These are phyloP conservation scores for Donacobius atricapilla DNA, from an alignment of 2,113 vertebrate species.

Conservation along the genomic window DNA sequence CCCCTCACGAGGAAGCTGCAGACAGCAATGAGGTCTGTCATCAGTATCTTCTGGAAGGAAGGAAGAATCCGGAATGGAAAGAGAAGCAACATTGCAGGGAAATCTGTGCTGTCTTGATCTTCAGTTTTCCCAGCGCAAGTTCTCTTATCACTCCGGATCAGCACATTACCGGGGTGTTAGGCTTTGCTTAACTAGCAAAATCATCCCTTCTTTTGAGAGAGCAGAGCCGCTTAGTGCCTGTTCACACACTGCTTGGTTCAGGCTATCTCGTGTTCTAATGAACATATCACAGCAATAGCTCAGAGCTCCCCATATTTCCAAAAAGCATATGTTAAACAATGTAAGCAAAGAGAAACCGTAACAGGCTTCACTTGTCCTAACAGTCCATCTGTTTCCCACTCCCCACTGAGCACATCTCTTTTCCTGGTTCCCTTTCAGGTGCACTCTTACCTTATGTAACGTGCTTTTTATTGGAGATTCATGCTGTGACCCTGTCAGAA, in stretches of 20 bases:
- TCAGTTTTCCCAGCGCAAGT: background rate
- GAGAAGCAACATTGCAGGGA: background rate
- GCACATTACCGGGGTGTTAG: background rate
- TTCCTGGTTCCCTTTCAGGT: slow-evolving; percentile 75
- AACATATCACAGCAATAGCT: slow-evolving; percentile 73
- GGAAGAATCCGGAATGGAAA: background rate
- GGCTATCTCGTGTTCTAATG: slow-evolving; percentile 48
- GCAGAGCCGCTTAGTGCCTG: background rate
- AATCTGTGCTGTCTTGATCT: accelerated
- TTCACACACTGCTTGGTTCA: background rate
- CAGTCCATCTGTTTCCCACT: slow-evolving; percentile 78
- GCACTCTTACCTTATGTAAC: slow-evolving; percentile 76
- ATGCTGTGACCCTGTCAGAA: slow-evolving; percentile 83
- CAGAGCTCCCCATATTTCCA: slow-evolving; percentile 52
- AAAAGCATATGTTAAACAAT: slow-evolving; percentile 75
- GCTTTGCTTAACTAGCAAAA: background rate
- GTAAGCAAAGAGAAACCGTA: slow-evolving; percentile 63
- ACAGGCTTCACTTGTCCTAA: slow-evolving; percentile 74
- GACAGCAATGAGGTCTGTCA: background rate
- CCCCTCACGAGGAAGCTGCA: background rate
- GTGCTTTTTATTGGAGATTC: slow-evolving; percentile 77
- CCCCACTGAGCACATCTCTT: slow-evolving; percentile 72
- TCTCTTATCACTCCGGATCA: background rate
- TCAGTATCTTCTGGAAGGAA: background rate
- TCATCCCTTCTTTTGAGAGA: background rate